Evolutionary conservation across 2,113 vertebrate genomes (phyloP).

Genomic region (Fulmarus glacialis): DNA sequence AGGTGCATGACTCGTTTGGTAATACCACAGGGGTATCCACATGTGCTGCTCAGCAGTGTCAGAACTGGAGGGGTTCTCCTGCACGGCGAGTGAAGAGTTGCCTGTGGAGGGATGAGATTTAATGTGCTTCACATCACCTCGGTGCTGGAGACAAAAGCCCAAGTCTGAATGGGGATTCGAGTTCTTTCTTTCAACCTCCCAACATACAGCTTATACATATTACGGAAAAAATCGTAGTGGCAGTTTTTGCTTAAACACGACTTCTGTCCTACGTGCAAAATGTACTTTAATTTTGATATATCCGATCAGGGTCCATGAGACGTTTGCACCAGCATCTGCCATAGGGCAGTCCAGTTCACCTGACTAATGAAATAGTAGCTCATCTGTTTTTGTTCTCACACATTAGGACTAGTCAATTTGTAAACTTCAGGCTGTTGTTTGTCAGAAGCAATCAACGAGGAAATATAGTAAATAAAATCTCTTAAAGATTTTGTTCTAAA

Average conservation of each 20-base stretch:
- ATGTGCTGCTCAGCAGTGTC: not conserved
- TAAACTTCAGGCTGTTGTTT: not conserved
- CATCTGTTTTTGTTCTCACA: not conserved
- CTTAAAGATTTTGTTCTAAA: not conserved
- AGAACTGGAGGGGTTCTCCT: not conserved
- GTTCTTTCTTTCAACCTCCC: not conserved
- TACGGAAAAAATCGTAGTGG: not conserved
- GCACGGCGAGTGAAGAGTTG: not conserved
- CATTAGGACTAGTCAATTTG: not conserved
- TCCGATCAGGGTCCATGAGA: rapidly evolving
- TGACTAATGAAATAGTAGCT: not conserved
- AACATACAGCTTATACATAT: not conserved
- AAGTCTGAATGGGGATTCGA: not conserved
- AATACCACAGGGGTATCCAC: not conserved
- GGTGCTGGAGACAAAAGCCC: not conserved
- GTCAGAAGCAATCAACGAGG: not conserved
- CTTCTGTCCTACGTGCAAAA: not conserved
- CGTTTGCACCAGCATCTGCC: not conserved
- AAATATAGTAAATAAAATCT: not conserved
- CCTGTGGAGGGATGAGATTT: not conserved
- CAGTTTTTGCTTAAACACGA: not conserved
- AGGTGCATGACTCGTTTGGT: not conserved
- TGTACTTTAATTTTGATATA: not conserved
- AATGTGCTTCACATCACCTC: not conserved
- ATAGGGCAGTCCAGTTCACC: not conserved